Evolutionary conservation across 2,888 invertebrate genomes (phyloP).

Genomic region (Chromoteleia sp.): DNA sequence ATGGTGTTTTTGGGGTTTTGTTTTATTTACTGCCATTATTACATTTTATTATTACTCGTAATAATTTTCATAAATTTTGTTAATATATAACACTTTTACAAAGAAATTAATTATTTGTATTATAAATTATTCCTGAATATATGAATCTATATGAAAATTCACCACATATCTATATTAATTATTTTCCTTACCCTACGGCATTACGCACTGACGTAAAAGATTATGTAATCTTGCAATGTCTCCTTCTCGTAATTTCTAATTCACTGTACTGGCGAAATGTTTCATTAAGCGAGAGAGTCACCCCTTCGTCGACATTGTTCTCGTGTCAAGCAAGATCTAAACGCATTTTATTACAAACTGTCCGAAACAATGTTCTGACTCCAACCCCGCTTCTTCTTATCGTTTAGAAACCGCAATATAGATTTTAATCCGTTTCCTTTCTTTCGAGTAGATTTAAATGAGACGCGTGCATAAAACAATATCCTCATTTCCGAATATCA

Average conservation of each 20-base stretch:
- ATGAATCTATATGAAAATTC: no score
- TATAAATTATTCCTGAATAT: no score
- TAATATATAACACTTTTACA: no score
- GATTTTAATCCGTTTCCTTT: conserved; percentile 27
- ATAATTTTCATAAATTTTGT: no score
- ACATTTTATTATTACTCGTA: no score
- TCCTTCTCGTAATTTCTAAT: conserved; percentile 30
- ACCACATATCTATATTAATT: no score
- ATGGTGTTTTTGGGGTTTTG: no score
- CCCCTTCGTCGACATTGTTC: conserved; percentile 42
- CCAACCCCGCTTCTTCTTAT: not conserved
- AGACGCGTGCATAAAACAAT: not conserved
- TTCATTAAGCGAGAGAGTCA: conserved; percentile 54
- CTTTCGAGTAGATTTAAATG: conserved; percentile 5
- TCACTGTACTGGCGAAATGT: conserved; percentile 36
- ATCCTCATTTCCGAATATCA: no score
- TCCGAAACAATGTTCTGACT: conserved; percentile 66
- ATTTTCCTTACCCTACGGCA: not conserved
- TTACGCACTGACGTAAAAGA: conserved; percentile 23
- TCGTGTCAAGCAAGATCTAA: conserved; percentile 42
- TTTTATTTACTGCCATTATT: no score
- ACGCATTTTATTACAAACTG: conserved; percentile 55
- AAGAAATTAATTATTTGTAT: no score
- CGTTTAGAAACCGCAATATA: conserved; percentile 43
- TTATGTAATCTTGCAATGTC: conserved; percentile 33